Base-by-base conservation (phyloP, 2,113 vertebrate genomes). In the Sinocyclocheilus rhinocerous region DNA sequence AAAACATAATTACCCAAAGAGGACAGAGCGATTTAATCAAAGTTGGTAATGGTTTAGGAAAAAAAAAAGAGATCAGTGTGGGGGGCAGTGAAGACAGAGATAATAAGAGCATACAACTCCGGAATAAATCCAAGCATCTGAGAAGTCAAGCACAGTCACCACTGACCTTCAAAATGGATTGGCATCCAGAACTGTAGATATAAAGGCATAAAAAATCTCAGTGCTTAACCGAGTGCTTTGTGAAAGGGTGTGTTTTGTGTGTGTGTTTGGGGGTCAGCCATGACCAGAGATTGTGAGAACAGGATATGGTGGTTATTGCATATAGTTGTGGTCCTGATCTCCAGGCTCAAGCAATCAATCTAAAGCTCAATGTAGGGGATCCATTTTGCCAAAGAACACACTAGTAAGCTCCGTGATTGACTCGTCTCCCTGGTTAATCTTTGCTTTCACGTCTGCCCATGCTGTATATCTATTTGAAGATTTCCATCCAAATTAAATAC, bases 11-110 rank as follows among this genome's bases (percentile, higher is more conserved):
- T 79, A 84, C 48, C 36, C 65, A 42, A 83, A 42, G 33, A 77
- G n/a, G 86, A 70, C 63, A 85, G 61, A 76, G 24, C 45, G 24
- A 72, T 84, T 79, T 79, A 69, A 78, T 87, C 81, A 77, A 45
- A 70, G 36, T 45, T 50, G 52, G 22, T 80, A 59, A 57, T 12
- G 20, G 24, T 63, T 48, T 72, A 6, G 7, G 3, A 0, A 12
- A 33, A 52, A 18, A 45, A 20, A 50, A 3, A 33, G n/a, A 50
- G 42, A 33, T 83, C 50, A 72, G 76, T 70, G 24, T 6, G 3
- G 73, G 83, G 29, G 57, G 75, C 26, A 33, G 15, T 42, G 3
- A 72, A 15, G 16, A n/a, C 70, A 73, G 36, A n/a, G 39, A 75
- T 13, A 75, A 48, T 48, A 22, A 39, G 69, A 75, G 72, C 72